A percentile compares a stretch with the other conserved stretches of the same genome.
Conservation (phyloP, 2,888 invertebrate genomes). For the Drosophila nr. fundita region DNA sequence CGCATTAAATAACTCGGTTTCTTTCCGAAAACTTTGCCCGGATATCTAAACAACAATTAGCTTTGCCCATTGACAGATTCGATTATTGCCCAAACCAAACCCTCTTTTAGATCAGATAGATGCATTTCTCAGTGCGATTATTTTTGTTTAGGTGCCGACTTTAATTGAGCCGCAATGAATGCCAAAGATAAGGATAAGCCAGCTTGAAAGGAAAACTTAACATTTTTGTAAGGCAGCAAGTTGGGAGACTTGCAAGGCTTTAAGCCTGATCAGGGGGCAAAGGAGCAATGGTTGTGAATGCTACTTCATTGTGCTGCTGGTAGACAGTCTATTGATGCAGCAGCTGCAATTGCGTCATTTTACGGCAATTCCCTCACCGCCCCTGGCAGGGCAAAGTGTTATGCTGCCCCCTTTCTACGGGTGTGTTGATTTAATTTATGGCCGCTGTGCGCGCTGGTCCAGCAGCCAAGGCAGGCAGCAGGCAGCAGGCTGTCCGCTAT, state of each 20-base stretch:
- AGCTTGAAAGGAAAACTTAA: conserved; percentile 29
- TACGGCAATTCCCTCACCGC: conserved; percentile 15
- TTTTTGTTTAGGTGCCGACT: conserved; percentile 26
- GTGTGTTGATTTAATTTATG: conserved; percentile 76
- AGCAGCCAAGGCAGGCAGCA: conserved; percentile 31
- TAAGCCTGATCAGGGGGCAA: background rate
- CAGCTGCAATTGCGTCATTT: conserved; percentile 54
- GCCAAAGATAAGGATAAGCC: conserved; percentile 40
- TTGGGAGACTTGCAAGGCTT: conserved; percentile 3
- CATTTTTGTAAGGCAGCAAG: conserved; percentile 19
- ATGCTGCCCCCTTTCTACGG: conserved; percentile 29
- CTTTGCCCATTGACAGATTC: conserved; percentile 13
- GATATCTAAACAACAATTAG: conserved; percentile 12
- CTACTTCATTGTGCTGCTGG: conserved; percentile 61
- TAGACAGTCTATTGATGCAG: conserved; percentile 58
- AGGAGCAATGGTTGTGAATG: conserved; percentile 1
- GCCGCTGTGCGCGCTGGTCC: conserved; percentile 56
- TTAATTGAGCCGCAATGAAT: conserved; percentile 63
- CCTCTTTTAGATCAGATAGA: conserved; percentile 4
- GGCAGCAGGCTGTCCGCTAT: conserved; percentile 52
- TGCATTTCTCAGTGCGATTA: conserved; percentile 22
- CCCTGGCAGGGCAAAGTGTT: background rate
- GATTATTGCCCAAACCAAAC: conserved; percentile 2
- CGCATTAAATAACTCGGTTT: conserved; percentile 23
- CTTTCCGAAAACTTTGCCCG: background rate